Evolutionary conservation across 1,140 invertebrate genomes (phyloP).

Genomic region (Pogonomyrmex barbatus): DNA sequence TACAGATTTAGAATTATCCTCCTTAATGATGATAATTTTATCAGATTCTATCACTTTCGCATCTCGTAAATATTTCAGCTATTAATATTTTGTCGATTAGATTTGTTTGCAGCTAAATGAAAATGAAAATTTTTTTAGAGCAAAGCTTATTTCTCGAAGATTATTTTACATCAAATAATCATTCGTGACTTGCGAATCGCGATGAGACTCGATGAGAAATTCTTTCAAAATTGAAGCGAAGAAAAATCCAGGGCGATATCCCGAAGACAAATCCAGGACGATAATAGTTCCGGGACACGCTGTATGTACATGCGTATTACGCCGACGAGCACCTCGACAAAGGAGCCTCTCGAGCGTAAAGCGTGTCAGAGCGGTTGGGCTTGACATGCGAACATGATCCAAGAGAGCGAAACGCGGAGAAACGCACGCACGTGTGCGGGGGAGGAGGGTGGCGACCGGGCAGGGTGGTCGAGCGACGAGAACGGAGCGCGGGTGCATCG

Average conservation of each 20-base stretch:
- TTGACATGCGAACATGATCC: slow-evolving; percentile 76
- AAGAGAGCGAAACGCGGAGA: slow-evolving; percentile 71
- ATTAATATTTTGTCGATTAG: background rate
- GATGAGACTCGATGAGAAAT: background rate
- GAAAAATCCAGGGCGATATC: slow-evolving; percentile 31
- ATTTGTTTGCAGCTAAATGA: background rate
- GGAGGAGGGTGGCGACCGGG: slow-evolving; percentile 10
- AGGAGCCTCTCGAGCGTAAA: slow-evolving; percentile 76
- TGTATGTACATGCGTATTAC: slow-evolving; percentile 56
- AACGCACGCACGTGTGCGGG: slow-evolving; percentile 45
- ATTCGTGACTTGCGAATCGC: background rate
- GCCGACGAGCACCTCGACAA: slow-evolving; percentile 70
- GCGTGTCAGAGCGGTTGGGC: slow-evolving; percentile 76
- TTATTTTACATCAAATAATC: background rate
- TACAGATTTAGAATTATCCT: background rate
- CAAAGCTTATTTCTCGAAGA: background rate
- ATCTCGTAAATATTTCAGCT: background rate
- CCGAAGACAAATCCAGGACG: slow-evolving; percentile 12
- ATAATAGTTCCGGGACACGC: slow-evolving; percentile 54
- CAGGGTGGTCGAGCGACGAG: slow-evolving; percentile 42
- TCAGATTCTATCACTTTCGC: background rate
- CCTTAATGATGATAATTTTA: background rate
- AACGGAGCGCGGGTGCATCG: slow-evolving; percentile 36
- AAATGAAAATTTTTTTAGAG: background rate
- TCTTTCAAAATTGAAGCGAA: slow-evolving; percentile 19